Evolutionary conservation across 2,797 vertebrate genomes (phyloP), one percentile per base, ranked within the genome.

Genomic region (Delichon dasypus): DNA sequence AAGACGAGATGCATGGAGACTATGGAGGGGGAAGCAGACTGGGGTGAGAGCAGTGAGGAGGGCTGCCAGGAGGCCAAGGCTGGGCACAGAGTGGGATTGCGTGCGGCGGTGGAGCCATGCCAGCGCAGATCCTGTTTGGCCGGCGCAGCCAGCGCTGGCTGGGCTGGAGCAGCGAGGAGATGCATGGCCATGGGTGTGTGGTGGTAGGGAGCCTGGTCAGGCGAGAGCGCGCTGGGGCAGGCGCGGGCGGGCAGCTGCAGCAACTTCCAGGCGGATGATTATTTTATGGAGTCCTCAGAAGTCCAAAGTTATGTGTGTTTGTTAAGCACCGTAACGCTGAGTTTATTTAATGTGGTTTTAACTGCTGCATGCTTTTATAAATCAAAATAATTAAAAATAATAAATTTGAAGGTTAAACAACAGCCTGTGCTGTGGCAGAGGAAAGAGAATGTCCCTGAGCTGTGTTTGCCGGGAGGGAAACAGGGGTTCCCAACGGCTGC

Each of bases 301-400:
- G 96, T 94, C 96, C 96, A 87, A 94, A 88, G 74, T 97, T 97
- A 97, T 97, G 97, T 97, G 97, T 98, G 96, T 97, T 98, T 98
- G 97, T 97, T 97, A 98, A 98, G 97, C 88, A 93, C 97, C 97
- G 97, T 97, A 98, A 97, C 93, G 88, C 97, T 83, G 96, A 98
- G 97, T 98, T 98, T 97, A 98, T 98, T 98, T 98, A 98, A 98
- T 98, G 97, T 97, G 97, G 97, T 97, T 98, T 98, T 98, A 97
- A 98, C 97, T 96, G 98, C 98, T 86, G 89, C 88, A 67, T 84
- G 97, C 97, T 98, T 98, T 98, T 98, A 98, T 98, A 98, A 98
- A 98, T 98, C 98, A 98, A 98, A 98, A 98, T 98, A 98, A 98
- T 98, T 98, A 98, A 98, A 98, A 98, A 98, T 98, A 98, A 98